Evolutionary conservation across 2,888 invertebrate species (phyloP), one percentile per base, ranked within the genome.

Genomic region (Xestia ashworthii): DNA sequence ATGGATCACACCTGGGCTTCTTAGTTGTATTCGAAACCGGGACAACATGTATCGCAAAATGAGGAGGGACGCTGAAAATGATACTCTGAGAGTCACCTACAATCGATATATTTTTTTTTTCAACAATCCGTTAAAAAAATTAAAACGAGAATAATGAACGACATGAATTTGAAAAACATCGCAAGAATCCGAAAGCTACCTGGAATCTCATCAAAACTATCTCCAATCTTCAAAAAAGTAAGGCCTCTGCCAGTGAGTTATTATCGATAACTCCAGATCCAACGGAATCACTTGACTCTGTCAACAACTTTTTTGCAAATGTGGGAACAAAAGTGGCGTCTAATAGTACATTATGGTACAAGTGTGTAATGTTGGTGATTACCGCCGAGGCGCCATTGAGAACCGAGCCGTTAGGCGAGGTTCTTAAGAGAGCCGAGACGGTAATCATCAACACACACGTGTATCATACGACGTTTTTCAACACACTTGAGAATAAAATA

Each of bases 191-290:
- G 38, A 69, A 53, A 38, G n/a, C 50, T 38, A 41, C 68, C 16
- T 69, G 53, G 50, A 69, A 69, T 38, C 68, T 69, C 16, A 68
- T 66, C 9, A 66, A 0, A 44, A 66, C 65, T 44, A 44, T 44
- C 16, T 66, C n/a, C 16, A 44, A 65, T 68, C 68, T 38, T 22
- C 22, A 68, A 22, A 68, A 50, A 9, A 38, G 50, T 38, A 68
- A 38, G 38, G 3, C 14, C 32, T 38, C 50, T 32, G 50, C 68
- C 38, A 38, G 32, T 22, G 22, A 68, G 48, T 22, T 48, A 25
- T 12, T 48, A 32, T 48, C 32, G 6, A 67, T 67, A 67, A 67
- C 25, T 22, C 14, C 48, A 22, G 48, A 48, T 48, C 67, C 67
- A 48, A 19, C 11, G 11, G 19, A 46, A 19, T 67, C 25, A 19